A percentile compares a stretch with the other conserved stretches of the same genome.
Evolutionary conservation across 2,797 vertebrate genomes (phyloP).

Genomic region (Phyllotis vaccarum): DNA sequence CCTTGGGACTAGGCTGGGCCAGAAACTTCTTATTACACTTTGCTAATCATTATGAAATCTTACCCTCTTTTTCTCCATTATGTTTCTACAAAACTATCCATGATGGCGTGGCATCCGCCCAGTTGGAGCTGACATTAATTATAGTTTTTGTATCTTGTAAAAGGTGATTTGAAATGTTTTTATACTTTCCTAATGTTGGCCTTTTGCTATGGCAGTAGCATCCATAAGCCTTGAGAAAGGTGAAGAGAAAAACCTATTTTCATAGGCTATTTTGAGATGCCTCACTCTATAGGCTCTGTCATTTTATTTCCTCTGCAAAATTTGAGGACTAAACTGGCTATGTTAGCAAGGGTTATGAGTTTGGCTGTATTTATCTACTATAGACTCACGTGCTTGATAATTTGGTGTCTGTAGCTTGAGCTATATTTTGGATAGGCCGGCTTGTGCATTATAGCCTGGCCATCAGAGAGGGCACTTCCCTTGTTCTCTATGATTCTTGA

Average conservation of each 20-base stretch:
- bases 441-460: not conserved
- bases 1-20: too few species aligned
- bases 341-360: not conserved
- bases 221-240: not conserved
- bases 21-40: too few species aligned
- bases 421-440: not conserved
- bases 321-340: not conserved
- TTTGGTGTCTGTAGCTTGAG: not conserved
- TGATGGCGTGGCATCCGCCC: not conserved
- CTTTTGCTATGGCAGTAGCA: not conserved
- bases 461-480: not conserved
- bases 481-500: not conserved
- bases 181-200: not conserved
- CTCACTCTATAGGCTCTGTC: not conserved
- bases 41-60: not conserved
- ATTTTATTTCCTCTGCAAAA: not conserved
- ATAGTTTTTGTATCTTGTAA: not conserved
- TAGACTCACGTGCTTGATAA: not conserved
- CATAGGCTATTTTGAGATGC: not conserved
- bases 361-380: not conserved
- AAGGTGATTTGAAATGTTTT: not conserved
- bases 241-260: not conserved
- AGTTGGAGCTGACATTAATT: not conserved
- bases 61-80: not conserved
- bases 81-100: not conserved